A percentile compares a stretch with the other conserved stretches of the same genome.
Evolutionary conservation across 2,888 invertebrate species (phyloP).

Genomic region (Hydrotaea cyrtoneurina): DNA sequence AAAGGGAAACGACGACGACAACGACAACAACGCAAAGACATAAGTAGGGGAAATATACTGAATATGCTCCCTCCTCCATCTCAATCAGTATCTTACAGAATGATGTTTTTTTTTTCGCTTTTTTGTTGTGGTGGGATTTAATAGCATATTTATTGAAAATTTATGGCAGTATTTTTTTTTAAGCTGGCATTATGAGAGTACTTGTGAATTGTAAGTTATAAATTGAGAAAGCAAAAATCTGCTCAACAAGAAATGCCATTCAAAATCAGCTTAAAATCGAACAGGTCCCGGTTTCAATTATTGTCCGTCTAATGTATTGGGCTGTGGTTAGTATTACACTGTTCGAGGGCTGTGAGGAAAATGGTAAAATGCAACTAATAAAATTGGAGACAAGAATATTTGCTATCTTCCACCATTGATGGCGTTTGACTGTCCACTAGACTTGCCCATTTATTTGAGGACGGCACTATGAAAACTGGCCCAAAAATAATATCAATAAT

Average conservation of each 20-base stretch:
- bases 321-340: too few species aligned
- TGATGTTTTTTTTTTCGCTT: neutral
- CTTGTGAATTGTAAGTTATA: neutral
- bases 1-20: conserved; percentile 1
- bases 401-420: too few species aligned
- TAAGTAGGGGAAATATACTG: neutral
- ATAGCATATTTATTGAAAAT: neutral
- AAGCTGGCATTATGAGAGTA: neutral
- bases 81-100: too few species aligned
- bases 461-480: too few species aligned
- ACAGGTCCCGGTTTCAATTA: neutral
- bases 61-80: too few species aligned
- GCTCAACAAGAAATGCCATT: neutral
- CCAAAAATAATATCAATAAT: too few species aligned
- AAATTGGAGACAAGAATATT: too few species aligned
- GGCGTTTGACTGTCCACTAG: too few species aligned
- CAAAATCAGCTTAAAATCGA: neutral
- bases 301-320: too few species aligned
- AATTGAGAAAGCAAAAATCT: neutral
- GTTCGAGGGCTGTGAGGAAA: too few species aligned
- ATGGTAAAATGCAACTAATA: too few species aligned
- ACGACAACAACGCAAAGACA: neutral
- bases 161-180: neutral
- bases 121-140: neutral
- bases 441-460: too few species aligned